Evolutionary conservation across 2,888 invertebrate genomes (phyloP).

Genomic region (Stomorhina lunata): DNA sequence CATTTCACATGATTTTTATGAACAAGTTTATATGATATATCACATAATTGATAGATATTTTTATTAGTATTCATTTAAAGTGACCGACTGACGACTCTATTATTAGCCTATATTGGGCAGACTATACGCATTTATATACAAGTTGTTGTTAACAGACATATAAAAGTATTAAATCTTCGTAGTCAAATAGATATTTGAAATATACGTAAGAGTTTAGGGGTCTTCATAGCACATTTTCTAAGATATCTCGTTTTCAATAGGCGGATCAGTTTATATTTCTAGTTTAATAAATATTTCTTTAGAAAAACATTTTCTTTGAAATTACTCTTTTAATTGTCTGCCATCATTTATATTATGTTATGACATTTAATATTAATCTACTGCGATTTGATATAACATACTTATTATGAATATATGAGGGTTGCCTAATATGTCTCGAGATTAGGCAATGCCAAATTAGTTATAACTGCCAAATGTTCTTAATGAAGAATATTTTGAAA

Average conservation of each 20-base stretch:
- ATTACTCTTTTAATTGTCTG: background rate
- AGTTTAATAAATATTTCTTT: too few species aligned
- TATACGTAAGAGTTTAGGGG: too few species aligned
- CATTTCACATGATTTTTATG: background rate
- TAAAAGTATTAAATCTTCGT: background rate
- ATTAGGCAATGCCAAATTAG: too few species aligned
- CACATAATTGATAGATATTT: conserved; percentile 1
- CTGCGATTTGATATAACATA: background rate
- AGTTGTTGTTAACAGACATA: background rate
- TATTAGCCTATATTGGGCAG: background rate
- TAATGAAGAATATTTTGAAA: too few species aligned
- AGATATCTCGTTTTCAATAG: too few species aligned
- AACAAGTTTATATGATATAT: background rate
- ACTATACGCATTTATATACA: background rate
- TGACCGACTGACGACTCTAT: background rate
- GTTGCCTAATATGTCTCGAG: too few species aligned
- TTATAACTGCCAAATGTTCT: too few species aligned
- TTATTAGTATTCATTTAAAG: background rate
- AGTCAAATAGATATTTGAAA: too few species aligned
- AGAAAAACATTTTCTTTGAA: too few species aligned
- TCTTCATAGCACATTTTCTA: too few species aligned
- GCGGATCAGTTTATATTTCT: too few species aligned
- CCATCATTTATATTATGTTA: background rate
- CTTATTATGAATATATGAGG: background rate
- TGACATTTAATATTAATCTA: background rate